phyloP scores from a whole-genome alignment of 2,797 vertebrate genomes.

The Bucorvus abyssinicus region DNA sequence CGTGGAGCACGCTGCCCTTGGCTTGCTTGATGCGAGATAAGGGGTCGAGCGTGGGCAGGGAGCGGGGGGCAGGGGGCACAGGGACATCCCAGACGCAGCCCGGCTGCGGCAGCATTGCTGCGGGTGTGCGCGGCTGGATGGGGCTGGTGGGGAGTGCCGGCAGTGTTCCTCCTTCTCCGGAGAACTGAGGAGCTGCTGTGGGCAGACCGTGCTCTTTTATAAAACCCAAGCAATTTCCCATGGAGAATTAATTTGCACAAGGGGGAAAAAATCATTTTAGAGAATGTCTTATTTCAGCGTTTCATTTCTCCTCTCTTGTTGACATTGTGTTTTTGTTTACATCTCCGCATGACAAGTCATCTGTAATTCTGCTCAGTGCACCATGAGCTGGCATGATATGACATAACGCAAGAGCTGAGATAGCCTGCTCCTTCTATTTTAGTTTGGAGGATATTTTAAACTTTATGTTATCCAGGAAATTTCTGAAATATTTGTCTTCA shows the following conservation, averaged over 20 bases:
- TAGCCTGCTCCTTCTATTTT: conserved; percentile 22
- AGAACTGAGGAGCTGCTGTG: not conserved
- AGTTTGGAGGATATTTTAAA: conserved; percentile 36
- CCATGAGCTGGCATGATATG: conserved; percentile 32
- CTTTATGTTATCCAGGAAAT: conserved; percentile 61
- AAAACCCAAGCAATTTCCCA: not conserved
- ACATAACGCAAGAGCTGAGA: conserved; percentile 38
- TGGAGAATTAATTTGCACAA: conserved; percentile 1
- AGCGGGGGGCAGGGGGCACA: not conserved
- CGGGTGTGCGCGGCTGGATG: not conserved
- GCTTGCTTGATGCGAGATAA: not conserved
- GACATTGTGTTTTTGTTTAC: conserved; percentile 21
- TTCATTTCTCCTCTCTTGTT: not conserved
- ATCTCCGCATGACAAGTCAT: not conserved
- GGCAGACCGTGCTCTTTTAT: not conserved
- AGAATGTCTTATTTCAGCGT: not conserved
- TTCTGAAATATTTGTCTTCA: conserved; percentile 59
- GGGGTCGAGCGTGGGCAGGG: not conserved
- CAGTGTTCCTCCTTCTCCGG: not conserved
- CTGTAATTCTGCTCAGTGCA: not conserved
- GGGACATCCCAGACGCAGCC: not conserved
- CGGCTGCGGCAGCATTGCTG: not conserved
- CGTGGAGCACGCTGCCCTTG: not conserved
- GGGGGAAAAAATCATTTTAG: not conserved
- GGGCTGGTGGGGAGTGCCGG: not conserved